phyloP scores from a whole-genome alignment of 92 coral and sea anemone species.

The Actinostola sp. region DNA sequence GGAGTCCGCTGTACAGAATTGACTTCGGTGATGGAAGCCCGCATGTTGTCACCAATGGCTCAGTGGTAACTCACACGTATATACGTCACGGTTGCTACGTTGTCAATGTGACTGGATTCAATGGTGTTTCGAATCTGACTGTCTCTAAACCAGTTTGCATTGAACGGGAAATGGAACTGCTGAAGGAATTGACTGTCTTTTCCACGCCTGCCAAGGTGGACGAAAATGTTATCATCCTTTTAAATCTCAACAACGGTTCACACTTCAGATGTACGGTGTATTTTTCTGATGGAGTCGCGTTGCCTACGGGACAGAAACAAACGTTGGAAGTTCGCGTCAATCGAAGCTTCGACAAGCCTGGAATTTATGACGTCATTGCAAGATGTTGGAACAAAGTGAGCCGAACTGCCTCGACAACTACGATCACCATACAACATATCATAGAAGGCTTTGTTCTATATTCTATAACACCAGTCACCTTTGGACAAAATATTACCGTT shows the following conservation, averaged over 20 bases:
- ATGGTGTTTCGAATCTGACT: slow-evolving; percentile 43
- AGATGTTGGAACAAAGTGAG: slow-evolving; percentile 45
- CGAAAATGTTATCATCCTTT: slow-evolving; percentile 25
- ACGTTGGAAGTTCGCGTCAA: background rate
- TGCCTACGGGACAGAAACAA: background rate
- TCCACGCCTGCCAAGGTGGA: slow-evolving; percentile 25
- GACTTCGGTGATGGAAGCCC: slow-evolving; percentile 64
- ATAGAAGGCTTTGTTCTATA: slow-evolving; percentile 42
- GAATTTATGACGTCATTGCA: slow-evolving; percentile 30
- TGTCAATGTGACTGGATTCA: slow-evolving; percentile 52
- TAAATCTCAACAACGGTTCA: slow-evolving; percentile 52
- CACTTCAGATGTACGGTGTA: slow-evolving; percentile 47
- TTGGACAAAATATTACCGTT: slow-evolving; percentile 48
- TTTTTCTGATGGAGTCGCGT: slow-evolving; percentile 49
- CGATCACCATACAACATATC: slow-evolving; percentile 36
- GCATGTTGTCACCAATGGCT: slow-evolving; percentile 17
- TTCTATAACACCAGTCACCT: slow-evolving; percentile 37
- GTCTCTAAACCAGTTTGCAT: slow-evolving; percentile 23
- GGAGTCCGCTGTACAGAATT: slow-evolving; percentile 32
- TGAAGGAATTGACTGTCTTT: slow-evolving; percentile 32
- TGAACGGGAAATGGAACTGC: slow-evolving; percentile 41
- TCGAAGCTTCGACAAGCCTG: slow-evolving; percentile 12
- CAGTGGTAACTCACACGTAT: slow-evolving; percentile 35
- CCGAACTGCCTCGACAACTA: slow-evolving; percentile 1
- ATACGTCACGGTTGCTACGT: slow-evolving; percentile 26